phyloP scores from a whole-genome alignment of 2,113 vertebrate genomes.

The Acrocephalus kingi region DNA sequence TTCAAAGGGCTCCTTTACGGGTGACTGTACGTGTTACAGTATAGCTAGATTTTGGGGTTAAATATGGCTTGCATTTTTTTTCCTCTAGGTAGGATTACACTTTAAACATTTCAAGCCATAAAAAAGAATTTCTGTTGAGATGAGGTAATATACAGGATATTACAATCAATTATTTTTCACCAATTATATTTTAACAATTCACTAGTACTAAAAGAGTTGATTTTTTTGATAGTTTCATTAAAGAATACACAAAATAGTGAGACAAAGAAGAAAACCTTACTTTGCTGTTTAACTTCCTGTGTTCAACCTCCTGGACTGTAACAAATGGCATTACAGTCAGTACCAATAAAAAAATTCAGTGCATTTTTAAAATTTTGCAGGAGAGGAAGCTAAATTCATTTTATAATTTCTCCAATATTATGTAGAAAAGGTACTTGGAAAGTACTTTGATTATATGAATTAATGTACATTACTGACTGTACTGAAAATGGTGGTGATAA shows the following conservation, averaged over 20 bases:
- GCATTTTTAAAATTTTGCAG: neutral
- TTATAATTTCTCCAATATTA: neutral
- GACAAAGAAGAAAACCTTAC: neutral
- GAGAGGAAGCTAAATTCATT: neutral
- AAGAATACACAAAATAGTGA: neutral
- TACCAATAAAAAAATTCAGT: neutral
- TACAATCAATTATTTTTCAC: slow-evolving; percentile 3
- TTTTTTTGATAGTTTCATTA: neutral
- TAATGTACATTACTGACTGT: neutral
- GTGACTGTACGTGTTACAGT: slow-evolving; percentile 1
- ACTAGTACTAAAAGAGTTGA: neutral
- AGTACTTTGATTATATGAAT: neutral
- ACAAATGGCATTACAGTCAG: neutral
- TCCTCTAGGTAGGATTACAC: neutral
- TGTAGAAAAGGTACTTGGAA: neutral
- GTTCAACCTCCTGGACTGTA: neutral
- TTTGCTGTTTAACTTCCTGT: neutral
- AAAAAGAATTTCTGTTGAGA: neutral
- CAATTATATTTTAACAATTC: neutral
- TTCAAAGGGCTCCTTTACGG: slow-evolving; percentile 72
- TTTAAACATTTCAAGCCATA: slow-evolving; percentile 14
- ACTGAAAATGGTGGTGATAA: neutral
- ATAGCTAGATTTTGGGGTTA: slow-evolving; percentile 31
- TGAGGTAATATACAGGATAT: neutral
- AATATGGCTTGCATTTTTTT: slow-evolving; percentile 10